These are phyloP conservation scores for Eulemur rubriventer DNA, from an alignment of 2,797 vertebrate genomes.

Conservation along the genomic window DNA sequence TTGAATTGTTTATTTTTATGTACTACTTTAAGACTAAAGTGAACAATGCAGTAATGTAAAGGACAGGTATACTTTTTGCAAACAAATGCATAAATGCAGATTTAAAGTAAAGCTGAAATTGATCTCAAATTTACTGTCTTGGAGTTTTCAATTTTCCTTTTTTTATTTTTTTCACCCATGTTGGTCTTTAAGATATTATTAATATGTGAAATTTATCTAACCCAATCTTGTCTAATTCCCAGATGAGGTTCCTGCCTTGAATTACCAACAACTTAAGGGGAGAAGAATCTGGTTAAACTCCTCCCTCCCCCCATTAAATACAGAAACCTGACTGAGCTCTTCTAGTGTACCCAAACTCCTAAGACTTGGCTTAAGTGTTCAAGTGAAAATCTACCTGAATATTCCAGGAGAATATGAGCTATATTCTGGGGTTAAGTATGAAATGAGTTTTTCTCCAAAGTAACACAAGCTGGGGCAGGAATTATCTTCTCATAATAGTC, in stretches of 20 bases:
- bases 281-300: constrained; percentile 65
- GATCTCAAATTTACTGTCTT: constrained; percentile 67
- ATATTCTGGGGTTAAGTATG: background rate
- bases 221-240: constrained; percentile 63
- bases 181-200: constrained; percentile 33
- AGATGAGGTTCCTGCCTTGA: constrained; percentile 62
- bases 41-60: constrained; percentile 56
- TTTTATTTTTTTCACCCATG: background rate
- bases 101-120: constrained; percentile 76
- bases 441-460: background rate
- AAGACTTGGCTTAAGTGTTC: constrained; percentile 1
- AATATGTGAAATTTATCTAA: constrained; percentile 53
- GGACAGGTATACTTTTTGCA: constrained; percentile 62
- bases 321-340: constrained; percentile 45
- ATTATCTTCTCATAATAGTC: background rate
- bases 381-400: constrained; percentile 42
- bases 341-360: background rate
- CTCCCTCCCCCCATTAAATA: background rate
- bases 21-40: constrained; percentile 41
- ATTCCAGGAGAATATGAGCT: constrained; percentile 23
- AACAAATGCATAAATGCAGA: constrained; percentile 58
- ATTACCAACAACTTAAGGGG: constrained; percentile 52
- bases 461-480: background rate
- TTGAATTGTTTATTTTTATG: constrained; percentile 71
- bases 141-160: constrained; percentile 62